A percentile compares a stretch with the other conserved stretches of the same genome.
phyloP scores from a whole-genome alignment of 2,797 vertebrate species.

The Semaprochilodus insignis region DNA sequence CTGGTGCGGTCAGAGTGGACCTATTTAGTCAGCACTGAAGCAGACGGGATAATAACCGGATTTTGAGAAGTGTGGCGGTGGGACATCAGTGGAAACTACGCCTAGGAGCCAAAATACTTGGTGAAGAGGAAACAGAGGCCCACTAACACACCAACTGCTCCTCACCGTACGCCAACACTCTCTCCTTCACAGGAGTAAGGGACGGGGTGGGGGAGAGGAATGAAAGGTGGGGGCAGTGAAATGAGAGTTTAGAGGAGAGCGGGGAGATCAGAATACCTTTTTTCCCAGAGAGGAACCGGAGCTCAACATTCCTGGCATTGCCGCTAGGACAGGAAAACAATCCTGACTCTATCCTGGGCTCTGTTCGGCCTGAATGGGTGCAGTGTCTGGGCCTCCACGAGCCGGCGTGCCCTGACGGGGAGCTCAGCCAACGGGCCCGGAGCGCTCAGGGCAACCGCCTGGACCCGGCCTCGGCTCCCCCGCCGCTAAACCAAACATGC shows the following conservation, averaged over 20 bases:
- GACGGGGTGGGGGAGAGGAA: conserved; percentile 43
- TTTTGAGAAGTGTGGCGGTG: too few relatives aligned
- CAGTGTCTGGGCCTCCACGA: conserved; percentile 69
- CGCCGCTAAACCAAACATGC: conserved; percentile 74
- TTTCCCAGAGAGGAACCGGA: conserved; percentile 72
- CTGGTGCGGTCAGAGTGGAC: too few relatives aligned
- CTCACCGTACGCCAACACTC: conserved; percentile 48
- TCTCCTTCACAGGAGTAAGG: conserved; percentile 13
- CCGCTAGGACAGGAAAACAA: conserved; percentile 70
- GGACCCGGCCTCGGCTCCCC: conserved; percentile 57
- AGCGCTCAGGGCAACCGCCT: conserved; percentile 58
- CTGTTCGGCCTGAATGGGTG: conserved; percentile 69
- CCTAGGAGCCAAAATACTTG: neutral
- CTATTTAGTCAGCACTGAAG: too few relatives aligned
- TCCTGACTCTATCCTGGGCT: conserved; percentile 75
- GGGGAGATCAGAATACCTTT: conserved; percentile 50
- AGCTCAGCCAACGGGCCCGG: conserved; percentile 63
- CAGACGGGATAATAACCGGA: too few relatives aligned
- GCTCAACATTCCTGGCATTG: conserved; percentile 76
- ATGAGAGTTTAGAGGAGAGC: conserved; percentile 55
- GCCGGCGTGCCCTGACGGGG: conserved; percentile 60
- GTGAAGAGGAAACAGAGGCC: conserved; percentile 34
- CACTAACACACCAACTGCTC: conserved; percentile 68
- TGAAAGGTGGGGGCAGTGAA: conserved; percentile 33
- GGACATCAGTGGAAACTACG: neutral